Evolutionary conservation across 2,797 vertebrate species (phyloP), one percentile per base, ranked within the genome.

Genomic region (Triplophysa bombifrons): DNA sequence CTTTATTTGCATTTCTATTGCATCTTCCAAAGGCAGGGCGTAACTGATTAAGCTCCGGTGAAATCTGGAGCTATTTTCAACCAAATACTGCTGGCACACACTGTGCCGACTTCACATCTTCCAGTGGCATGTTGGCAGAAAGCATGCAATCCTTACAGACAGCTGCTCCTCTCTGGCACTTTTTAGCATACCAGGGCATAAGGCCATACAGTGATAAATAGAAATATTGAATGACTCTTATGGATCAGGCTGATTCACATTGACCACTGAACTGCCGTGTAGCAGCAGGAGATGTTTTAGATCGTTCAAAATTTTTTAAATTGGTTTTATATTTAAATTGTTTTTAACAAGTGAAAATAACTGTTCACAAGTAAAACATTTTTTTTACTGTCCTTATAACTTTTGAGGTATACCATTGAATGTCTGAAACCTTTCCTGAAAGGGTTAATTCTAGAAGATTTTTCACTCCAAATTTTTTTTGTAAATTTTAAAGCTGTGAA

Each of bases 161-260:
- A 98, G 97, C 97, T 98, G 97, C 94, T 94, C 89, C 85, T 91
- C 91, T 91, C 91, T 92, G 89, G 93, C 93, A 90, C 94, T 93
- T 93, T 93, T 96, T 91, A 91, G 94, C 95, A 95, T 96, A 94
- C 93, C 93, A 86, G 90, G 91, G 89, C 94, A 95, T 93, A 94
- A 94, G 94, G 93, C 93, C 92, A 89, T 85, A 85, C 93, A 92
- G 91, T 94, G 94, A 94, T 92, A 95, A 94, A 96, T 95, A 94
- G 94, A 96, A 93, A 92, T 91, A 89, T 93, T 94, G 94, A 96
- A 94, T 95, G 93, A 91, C 92, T 87, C 86, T 69, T 75, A 78
- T 73, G 70, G 53, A 84, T 72, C 70, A 10, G 25, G 46, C 51
- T 84, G 85, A 86, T 86, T 72, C 89, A 76, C 64, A 85, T 90